A percentile compares a stretch with the other conserved stretches of the same genome.
phyloP scores from a whole-genome alignment of 23 tunicate genomes.

The Oikopleura dioica region DNA sequence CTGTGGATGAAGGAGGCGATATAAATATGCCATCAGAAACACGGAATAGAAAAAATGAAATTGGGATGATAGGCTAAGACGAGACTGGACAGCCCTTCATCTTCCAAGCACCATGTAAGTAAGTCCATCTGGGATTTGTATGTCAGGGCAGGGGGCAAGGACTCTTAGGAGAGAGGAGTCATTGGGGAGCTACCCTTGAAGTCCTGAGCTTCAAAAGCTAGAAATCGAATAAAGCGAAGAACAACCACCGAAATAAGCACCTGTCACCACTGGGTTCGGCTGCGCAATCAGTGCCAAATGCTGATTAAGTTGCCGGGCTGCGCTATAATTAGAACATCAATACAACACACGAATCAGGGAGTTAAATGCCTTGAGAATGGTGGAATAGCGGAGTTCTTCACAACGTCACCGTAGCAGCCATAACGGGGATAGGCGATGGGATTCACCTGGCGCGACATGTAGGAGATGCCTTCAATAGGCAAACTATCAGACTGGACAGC shows the following conservation, averaged over 20 bases:
- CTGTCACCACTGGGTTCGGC: background rate
- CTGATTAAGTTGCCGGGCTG: background rate
- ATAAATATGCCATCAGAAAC: too few species aligned
- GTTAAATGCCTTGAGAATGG: background rate
- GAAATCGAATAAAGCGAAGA: background rate
- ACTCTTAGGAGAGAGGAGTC: slow-evolving; percentile 6
- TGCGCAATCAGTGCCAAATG: background rate
- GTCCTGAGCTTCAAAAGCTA: background rate
- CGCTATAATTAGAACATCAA: background rate
- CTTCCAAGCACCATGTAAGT: too few species aligned
- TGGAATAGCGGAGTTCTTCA: background rate
- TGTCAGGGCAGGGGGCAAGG: too few species aligned
- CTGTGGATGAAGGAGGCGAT: too few species aligned
- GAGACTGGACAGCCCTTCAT: too few species aligned
- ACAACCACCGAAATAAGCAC: background rate
- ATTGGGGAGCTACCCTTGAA: slow-evolving; percentile 9
- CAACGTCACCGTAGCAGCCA: background rate
- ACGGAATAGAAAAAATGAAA: too few species aligned
- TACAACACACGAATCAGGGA: background rate
- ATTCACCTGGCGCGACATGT: background rate
- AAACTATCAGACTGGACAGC: too few species aligned
- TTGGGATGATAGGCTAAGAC: too few species aligned
- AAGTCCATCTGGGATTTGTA: too few species aligned
- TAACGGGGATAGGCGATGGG: background rate
- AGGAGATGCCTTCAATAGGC: background rate